A percentile compares a stretch with the other conserved stretches of the same genome.
These are phyloP conservation scores for Cataglyphis rosenhaueri DNA, from an alignment of 2,888 invertebrate genomes.

Conservation along the genomic window DNA sequence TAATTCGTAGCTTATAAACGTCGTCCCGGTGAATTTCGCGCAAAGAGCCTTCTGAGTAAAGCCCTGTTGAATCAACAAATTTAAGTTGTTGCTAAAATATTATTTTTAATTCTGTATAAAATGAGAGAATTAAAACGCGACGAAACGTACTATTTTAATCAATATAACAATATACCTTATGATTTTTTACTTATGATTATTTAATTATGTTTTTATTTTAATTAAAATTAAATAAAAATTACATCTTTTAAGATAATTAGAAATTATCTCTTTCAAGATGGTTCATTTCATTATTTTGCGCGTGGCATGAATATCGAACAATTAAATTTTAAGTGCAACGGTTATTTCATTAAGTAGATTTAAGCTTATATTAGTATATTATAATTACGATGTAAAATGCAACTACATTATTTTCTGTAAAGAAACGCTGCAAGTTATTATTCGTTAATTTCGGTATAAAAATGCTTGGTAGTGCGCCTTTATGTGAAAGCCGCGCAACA, in stretches of 20 bases:
- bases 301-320: neutral
- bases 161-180: neutral
- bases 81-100: neutral
- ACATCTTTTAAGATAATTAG: conserved; percentile 4
- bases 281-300: neutral
- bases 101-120: neutral
- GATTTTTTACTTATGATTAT: neutral
- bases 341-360: conserved; percentile 10
- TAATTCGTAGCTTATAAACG: conserved; percentile 55
- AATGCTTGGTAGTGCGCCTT: neutral
- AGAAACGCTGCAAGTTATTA: conserved; percentile 6
- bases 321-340: neutral
- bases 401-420: conserved; percentile 24
- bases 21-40: neutral
- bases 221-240: neutral
- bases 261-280: neutral
- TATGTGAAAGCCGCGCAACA: neutral
- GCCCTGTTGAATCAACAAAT: neutral
- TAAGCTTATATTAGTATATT: neutral
- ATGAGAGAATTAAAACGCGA: neutral
- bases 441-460: neutral
- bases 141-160: neutral
- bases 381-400: conserved; percentile 3
- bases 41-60: neutral
- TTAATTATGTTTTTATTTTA: neutral